Conservation (phyloP, 2,113 vertebrate species). For the Myotis brandtii region DNA sequence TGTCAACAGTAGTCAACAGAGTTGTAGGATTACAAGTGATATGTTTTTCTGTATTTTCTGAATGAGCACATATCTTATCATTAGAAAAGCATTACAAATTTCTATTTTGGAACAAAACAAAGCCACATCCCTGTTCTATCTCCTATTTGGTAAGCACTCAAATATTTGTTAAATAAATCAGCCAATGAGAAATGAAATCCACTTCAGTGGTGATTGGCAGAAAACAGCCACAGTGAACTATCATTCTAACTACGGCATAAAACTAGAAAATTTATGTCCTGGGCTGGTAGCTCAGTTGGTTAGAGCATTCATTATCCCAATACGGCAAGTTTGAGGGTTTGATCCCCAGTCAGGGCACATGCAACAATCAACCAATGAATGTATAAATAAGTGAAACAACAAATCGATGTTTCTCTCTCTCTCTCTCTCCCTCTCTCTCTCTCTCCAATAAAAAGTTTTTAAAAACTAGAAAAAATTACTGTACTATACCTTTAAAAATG, state of each 20-base stretch:
- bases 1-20: neutral
- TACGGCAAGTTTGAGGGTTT: too few relatives aligned
- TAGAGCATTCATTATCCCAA: too few relatives aligned
- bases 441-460: too few relatives aligned
- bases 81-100: slow-evolving; percentile 18
- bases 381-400: too few relatives aligned
- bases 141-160: neutral
- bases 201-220: neutral
- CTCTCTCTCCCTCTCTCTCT: too few relatives aligned
- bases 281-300: too few relatives aligned
- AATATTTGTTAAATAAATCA: slow-evolving; percentile 37
- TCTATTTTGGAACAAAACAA: slow-evolving; percentile 49
- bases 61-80: slow-evolving; percentile 1
- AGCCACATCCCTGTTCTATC: neutral
- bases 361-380: too few relatives aligned
- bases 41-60: neutral
- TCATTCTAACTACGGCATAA: neutral
- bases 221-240: neutral
- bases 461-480: neutral
- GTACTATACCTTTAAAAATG: neutral
- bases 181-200: neutral
- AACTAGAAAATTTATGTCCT: neutral
- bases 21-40: neutral
- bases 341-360: too few relatives aligned
- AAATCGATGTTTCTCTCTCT: too few relatives aligned